phyloP scores from a whole-genome alignment of 2,113 vertebrate genomes.

The Plecturocebus donacophilus region DNA sequence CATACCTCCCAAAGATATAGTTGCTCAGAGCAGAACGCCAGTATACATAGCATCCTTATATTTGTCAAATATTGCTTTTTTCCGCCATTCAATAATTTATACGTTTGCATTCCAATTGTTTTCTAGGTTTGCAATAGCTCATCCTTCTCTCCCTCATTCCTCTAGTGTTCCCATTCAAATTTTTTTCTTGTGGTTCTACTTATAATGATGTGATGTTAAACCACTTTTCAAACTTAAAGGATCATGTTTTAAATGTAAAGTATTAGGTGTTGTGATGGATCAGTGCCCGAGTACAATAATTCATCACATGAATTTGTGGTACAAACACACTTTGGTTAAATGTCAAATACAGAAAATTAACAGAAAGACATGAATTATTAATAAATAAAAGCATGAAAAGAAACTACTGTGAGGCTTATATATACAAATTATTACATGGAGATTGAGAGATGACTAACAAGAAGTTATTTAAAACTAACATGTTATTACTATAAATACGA shows the following conservation, averaged over 20 bases:
- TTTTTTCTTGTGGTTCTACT: background rate
- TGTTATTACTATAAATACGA: background rate
- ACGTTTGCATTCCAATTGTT: background rate
- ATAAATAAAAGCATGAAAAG: background rate
- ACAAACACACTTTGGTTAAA: constrained; percentile 38
- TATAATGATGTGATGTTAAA: background rate
- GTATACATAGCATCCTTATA: background rate
- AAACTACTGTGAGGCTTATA: constrained; percentile 42
- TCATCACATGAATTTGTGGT: background rate
- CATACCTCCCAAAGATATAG: background rate
- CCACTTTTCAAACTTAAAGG: constrained; percentile 40
- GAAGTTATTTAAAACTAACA: constrained; percentile 27
- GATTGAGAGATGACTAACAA: background rate
- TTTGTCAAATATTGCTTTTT: background rate
- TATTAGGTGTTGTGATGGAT: background rate
- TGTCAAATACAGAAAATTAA: constrained; percentile 35
- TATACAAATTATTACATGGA: constrained; percentile 16
- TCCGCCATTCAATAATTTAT: background rate
- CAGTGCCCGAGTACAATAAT: constrained; percentile 20
- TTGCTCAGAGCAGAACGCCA: background rate
- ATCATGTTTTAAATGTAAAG: background rate
- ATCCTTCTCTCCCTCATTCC: background rate
- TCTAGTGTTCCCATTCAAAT: background rate
- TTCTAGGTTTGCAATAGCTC: background rate
- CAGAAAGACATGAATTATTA: constrained; percentile 12